A percentile compares a stretch with the other conserved stretches of the same genome.
Conservation (phyloP, 1,140 invertebrate genomes). For the Brachionus sp. region DNA sequence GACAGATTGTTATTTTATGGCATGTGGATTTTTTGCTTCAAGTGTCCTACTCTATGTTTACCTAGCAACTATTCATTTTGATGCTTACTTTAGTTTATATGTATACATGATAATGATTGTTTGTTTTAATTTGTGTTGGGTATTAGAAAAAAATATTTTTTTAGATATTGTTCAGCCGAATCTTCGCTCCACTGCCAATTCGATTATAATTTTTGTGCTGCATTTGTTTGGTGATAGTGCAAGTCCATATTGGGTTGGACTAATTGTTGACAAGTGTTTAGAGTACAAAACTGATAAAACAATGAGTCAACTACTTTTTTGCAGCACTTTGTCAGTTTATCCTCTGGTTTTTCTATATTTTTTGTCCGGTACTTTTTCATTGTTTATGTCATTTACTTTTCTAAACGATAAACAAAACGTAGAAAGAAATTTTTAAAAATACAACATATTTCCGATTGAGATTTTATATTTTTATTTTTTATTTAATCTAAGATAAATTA, state of each 20-base stretch:
- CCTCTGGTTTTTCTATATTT: constrained; percentile 26
- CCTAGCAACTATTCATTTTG: background rate
- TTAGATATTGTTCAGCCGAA: constrained; percentile 21
- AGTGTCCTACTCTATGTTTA: background rate
- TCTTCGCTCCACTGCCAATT: constrained; percentile 23
- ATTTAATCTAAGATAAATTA: constrained; percentile 22
- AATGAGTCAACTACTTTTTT: background rate
- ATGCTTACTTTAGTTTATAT: constrained; percentile 28
- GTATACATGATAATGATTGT: constrained; percentile 14
- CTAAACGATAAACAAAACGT: constrained; percentile 40
- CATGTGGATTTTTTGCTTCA: constrained; percentile 35
- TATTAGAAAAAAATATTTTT: constrained; percentile 23
- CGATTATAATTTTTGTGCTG: constrained; percentile 32
- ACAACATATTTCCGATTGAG: background rate
- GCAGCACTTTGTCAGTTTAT: constrained; percentile 19
- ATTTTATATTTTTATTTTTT: background rate
- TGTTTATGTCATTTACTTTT: constrained; percentile 32
- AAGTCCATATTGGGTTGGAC: constrained; percentile 35
- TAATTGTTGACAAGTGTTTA: constrained; percentile 34
- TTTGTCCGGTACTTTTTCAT: constrained; percentile 10
- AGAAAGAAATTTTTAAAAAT: constrained; percentile 3
- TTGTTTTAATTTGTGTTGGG: constrained; percentile 44
- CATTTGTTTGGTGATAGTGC: constrained; percentile 43
- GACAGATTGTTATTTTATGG: constrained; percentile 14
- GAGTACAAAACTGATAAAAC: background rate